Conservation (phyloP, 2,797 vertebrate species). For the Luscinia megarhynchos region DNA sequence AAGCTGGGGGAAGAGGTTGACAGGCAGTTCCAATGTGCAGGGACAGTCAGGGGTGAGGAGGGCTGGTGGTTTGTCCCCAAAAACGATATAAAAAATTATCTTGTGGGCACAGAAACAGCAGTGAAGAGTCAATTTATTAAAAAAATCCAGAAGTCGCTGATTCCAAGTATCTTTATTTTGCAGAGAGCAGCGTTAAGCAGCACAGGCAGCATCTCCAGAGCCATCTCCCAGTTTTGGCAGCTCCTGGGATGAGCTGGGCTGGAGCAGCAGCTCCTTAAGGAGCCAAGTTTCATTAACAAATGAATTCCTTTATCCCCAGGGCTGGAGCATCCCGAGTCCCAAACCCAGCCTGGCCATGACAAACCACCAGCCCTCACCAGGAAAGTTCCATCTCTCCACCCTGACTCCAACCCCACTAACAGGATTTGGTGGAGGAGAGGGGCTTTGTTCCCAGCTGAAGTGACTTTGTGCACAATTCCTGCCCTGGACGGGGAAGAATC, state of each 20-base stretch:
- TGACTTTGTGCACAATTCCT: not conserved
- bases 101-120: not conserved
- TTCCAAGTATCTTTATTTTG: not conserved
- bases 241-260: not conserved
- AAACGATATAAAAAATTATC: not conserved
- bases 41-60: not conserved
- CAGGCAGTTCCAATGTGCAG: not conserved
- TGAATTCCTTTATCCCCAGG: not conserved
- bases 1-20: not conserved
- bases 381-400: not conserved
- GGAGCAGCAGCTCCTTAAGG: not conserved
- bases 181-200: not conserved
- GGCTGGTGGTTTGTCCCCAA: conserved; percentile 36
- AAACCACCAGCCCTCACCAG: conserved; percentile 25
- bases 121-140: not conserved
- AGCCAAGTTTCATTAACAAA: not conserved
- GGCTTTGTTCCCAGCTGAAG: not conserved
- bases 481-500: not conserved
- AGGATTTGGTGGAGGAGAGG: not conserved
- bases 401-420: not conserved
- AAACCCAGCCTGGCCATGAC: not conserved
- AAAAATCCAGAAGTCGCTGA: not conserved
- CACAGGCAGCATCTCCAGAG: not conserved
- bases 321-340: not conserved
- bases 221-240: not conserved